Base-by-base conservation (phyloP, 1,140 invertebrate genomes). In the Galleria mellonella region DNA sequence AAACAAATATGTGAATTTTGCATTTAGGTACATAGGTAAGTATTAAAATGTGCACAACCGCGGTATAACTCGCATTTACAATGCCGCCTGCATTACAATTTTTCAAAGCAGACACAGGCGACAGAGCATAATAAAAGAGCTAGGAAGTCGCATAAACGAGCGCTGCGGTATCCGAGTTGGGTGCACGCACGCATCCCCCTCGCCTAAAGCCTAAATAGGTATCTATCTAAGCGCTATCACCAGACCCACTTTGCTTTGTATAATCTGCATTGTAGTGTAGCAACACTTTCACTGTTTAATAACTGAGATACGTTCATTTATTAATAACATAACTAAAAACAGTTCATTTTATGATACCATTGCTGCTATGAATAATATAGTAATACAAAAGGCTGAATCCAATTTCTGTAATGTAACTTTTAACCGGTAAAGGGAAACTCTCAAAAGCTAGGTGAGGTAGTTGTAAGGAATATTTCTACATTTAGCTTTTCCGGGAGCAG, bases 51-150 rank as follows among this genome's bases (percentile, higher is more conserved):
- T 44, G 61, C 65, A 72, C 61, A 74, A 77, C 74, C 65, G 65
- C 65, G 43, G 58, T 58, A 6, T 23, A 52, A 65, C 62, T 71
- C 64, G 66, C 46, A 51, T 71, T 66, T 69, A 76, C 73, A 74
- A 75, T 67, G 61, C 68, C 40, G 68, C 64, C 6, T 67, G 70
- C 73, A 79, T 79, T 74, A 82, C 79, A 82, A 82, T 83, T 83
- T 83, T 79, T 77, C 75, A 82, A 73, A 74, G 72, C 76, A 74
- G 76, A 81, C 69, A 82, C 68, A 73, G 57, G 68, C 77, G 72
- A 79, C 79, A 72, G 71, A 63, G 73, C 65, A 69, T 73, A 83
- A 82, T 76, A 82, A 83, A 78, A 79, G 76, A 81, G 77, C 68
- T 69, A 69, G 70, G 64, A 83, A 83, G 71, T 72, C 74, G 66